Base-by-base conservation (phyloP, 2,797 vertebrate species). In the Agapornis canus region DNA sequence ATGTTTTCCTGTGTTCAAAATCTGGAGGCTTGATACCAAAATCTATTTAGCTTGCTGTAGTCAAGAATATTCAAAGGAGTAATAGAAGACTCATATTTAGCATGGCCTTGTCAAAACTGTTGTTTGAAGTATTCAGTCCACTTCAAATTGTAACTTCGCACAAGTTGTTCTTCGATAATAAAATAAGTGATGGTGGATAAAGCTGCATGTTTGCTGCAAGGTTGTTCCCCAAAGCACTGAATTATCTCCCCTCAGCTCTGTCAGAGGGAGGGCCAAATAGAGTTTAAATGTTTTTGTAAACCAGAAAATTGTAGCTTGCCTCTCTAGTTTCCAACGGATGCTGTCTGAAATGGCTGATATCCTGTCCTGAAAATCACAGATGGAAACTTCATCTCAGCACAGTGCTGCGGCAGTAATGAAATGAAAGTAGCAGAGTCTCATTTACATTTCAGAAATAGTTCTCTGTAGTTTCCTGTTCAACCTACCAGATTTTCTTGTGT, bases 391-490 rank as follows among this genome's bases (percentile, higher is more conserved):
- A 90, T 86, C 94, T 96, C 92, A 66, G 86, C 92, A 25, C 90
- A 48, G 94, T 66, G 95, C 90, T 90, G 81, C 82, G 23, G 86
- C 96, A 95, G 79, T 92, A 96, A 94, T 89, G 96, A 97, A 98
- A 96, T 94, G 98, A 98, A 98, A 98, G 97, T 97, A 97, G 93
- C 95, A 91, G 96, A 95, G 85, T 90, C 95, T 95, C 96, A 97
- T 97, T 98, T 97, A 97, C 96, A 96, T 97, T 97, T 96, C 95
- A 98, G 94, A 98, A 97, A 97, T 97, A 95, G 94, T 98, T 96
- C 96, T 94, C 86, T 88, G 94, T 82, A 92, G 95, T 97, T 97
- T 97, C 97, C 96, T 97, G 95, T 95, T 97, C 96, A 25, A 64
- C 80, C 82, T 73, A 94, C 96, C 94, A 88, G 94, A 90, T 97